Evolutionary conservation across 2,797 vertebrate genomes (phyloP), one percentile per base, ranked within the genome.

Genomic region (Mormyrops boulengeri): DNA sequence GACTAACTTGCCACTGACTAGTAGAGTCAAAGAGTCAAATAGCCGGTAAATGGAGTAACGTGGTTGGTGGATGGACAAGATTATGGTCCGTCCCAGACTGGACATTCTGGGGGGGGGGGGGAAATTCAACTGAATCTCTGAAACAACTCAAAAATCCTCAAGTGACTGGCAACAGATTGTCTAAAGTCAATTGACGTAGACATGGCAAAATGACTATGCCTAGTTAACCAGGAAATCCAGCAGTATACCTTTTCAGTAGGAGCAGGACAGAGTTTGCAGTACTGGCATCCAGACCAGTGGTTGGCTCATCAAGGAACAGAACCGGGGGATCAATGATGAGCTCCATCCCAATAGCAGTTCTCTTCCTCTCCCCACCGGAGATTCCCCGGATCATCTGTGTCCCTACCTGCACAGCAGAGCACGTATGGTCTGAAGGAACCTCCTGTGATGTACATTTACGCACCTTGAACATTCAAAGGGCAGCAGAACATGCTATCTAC

Each of bases 281-380:
- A 94, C 97, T 98, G 3, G 98, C 96, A 47, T 99, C 98, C 11
- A 99, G 93, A 2, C 98, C 98, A 0, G 97, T 98, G 30, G 98
- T 99, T 2, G 98, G 98, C 90, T 99, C 98, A 88, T 99, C 98
- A 93, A 99, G 93, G 92, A 99, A 99, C 49, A 99, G 94, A 89
- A 99, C 95, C 0, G 96, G 93, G 1, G 98, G 98, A 88, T 99
- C 97, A 0, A 95, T 98, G 90, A 99, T 98, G 86, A 99, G 94
- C 93, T 99, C 98, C 98, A 99, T 99, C 0, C 97, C 98, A 1
- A 99, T 99, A 92, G 92, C 98, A 3, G 97, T 99, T 93, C 98
- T 97, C 95, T 99, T 99, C 60, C 97, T 94, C 92, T 99, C 98
- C 77, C 98, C 98, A 91, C 98, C 98, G 0, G 98, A 99, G 89